phyloP scores from a whole-genome alignment of 2,113 vertebrate genomes.

The Oncorhynchus tshawytscha region DNA sequence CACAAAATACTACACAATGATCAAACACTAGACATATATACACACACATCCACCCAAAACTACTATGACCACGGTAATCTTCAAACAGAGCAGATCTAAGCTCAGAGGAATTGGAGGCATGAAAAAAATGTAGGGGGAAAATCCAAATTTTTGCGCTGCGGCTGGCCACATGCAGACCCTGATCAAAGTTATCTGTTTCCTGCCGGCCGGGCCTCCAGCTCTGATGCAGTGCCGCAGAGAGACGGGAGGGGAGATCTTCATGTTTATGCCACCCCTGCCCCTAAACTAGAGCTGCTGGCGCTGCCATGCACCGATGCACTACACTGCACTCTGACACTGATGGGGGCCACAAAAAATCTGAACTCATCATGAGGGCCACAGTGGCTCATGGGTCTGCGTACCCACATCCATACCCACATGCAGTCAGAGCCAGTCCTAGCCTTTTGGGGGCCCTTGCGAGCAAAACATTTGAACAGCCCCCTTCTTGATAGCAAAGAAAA shows the following conservation, averaged over 20 bases:
- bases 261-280: not conserved
- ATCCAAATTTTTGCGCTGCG: not conserved
- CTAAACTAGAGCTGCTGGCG: not conserved
- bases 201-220: not conserved
- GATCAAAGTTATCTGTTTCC: slow-evolving; percentile 40
- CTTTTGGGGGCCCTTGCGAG: no score
- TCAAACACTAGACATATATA: slow-evolving; percentile 28
- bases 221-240: slow-evolving; percentile 8
- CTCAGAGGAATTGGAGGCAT: slow-evolving; percentile 35
- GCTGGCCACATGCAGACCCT: slow-evolving; percentile 15
- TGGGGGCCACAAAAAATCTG: no score
- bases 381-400: no score
- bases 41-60: slow-evolving; percentile 2
- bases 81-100: slow-evolving; percentile 39
- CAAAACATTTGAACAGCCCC: no score
- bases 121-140: slow-evolving; percentile 34
- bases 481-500: no score
- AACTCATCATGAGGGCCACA: no score
- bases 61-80: slow-evolving; percentile 21
- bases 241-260: not conserved
- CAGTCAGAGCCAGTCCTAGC: no score
- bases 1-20: not conserved
- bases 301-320: not conserved
- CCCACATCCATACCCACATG: no score
- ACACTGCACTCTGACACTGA: slow-evolving; percentile 1